Base-by-base conservation (phyloP, 1,140 invertebrate genomes). In the Lucilia sericata region DNA sequence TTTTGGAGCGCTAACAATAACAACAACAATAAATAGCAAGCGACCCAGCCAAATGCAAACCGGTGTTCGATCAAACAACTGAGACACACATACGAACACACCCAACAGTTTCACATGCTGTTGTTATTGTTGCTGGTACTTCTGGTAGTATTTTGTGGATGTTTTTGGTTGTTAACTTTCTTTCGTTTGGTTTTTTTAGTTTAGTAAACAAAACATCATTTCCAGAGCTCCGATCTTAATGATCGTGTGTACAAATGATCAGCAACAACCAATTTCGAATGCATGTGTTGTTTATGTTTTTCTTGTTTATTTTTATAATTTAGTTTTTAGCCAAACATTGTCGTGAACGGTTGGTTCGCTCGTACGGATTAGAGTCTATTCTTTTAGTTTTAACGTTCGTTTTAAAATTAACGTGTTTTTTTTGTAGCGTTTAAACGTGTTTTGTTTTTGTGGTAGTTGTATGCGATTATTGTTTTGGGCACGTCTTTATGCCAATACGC, bases 261-360 rank as follows among this genome's bases (percentile, higher is more conserved):
- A 80, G 5, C 65, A 80, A 78, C 75, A 78, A 76, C 74, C 17
- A 76, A 78, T 78, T 78, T 78, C 17, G 55, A 25, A 70, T 10
- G 21, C 4, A 10, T 19, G 65, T 70, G 21, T 70, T 70, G 10
- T 55, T n/a, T n/a, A 70, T 19, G 12, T 80, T n/a, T 80, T 80
- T 80, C 19, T 80, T 78, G 42, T 42, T 42, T 42, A 42, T 42
- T 42, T 42, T 42, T 42, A 10, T 42, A 42, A 42, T 42, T 80
- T 49, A 80, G 76, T 80, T 80, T 80, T 80, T 49, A 80, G 21
- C 76, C 47, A 49, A 80, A 80, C 76, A 80, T 25, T 49, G 76
- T 21, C n/a, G 42, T 80, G 47, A 80, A 51, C 42, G 76, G 42
- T 49, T 80, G 76, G 8, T 42, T 76, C 34, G 30, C 76, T 49